These are phyloP conservation scores for Poliocrania exsul DNA, from an alignment of 2,797 vertebrate species.

Conservation along the genomic window DNA sequence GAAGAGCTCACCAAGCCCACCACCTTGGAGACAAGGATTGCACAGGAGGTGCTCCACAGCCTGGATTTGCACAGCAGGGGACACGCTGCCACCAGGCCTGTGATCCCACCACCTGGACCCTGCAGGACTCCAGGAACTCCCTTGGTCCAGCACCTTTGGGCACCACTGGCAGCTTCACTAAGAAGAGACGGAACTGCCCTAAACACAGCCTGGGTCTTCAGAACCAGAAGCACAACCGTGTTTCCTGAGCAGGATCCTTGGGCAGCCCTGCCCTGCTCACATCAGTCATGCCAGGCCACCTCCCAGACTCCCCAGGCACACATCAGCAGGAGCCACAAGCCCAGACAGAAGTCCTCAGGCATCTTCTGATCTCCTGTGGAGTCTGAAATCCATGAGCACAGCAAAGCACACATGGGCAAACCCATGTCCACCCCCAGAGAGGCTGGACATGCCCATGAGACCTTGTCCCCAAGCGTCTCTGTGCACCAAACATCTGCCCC, in stretches of 20 bases:
- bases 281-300: not conserved
- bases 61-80: not conserved
- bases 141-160: not conserved
- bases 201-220: not conserved
- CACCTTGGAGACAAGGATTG: not conserved
- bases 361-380: accelerated
- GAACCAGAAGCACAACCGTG: not conserved
- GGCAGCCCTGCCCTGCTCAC: not conserved
- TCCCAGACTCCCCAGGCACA: not conserved
- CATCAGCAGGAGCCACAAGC: not conserved
- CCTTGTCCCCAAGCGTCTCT: not conserved
- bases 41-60: not conserved
- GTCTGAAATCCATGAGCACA: accelerated
- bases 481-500: not conserved
- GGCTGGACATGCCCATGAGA: not conserved
- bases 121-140: not conserved
- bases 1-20: not conserved
- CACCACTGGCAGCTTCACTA: not conserved
- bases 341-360: not conserved
- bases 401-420: accelerated
- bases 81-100: not conserved
- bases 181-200: not conserved
- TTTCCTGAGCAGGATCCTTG: not conserved
- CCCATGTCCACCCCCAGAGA: not conserved
- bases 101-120: not conserved